Percentiles rank a stretch among this genome's conserved stretches.
Conservation (phyloP, 1,140 invertebrate species). For the Ceratina calcarata region DNA sequence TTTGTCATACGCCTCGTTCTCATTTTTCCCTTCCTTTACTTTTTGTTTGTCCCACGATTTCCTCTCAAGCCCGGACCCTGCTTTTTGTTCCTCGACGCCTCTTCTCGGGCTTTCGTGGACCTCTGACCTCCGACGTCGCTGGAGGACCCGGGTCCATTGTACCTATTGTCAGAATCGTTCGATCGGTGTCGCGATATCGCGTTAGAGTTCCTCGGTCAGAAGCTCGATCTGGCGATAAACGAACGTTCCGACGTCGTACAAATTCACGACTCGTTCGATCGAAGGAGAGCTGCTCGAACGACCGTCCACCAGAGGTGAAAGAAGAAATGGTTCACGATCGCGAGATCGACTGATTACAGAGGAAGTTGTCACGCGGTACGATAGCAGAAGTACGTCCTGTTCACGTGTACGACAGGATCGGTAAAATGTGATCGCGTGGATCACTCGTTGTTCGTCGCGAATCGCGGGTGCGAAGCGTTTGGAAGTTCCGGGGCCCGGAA, state of each 20-base stretch:
- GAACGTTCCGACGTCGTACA: too few relatives aligned
- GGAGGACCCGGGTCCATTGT: neutral
- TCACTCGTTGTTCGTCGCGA: neutral
- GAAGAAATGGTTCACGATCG: neutral
- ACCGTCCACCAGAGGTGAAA: too few relatives aligned
- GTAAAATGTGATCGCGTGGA: slow-evolving; percentile 12
- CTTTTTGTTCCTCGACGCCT: neutral
- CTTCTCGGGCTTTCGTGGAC: neutral
- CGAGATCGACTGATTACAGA: slow-evolving; percentile 6
- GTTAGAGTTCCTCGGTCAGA: too few relatives aligned
- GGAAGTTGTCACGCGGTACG: neutral
- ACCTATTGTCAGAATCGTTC: neutral
- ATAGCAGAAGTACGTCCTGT: neutral
- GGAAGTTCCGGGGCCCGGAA: slow-evolving; percentile 12
- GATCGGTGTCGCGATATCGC: neutral
- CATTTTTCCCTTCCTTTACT: neutral
- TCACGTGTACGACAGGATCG: neutral
- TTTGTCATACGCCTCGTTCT: slow-evolving; percentile 13
- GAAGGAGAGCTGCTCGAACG: too few relatives aligned
- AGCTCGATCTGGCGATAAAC: neutral
- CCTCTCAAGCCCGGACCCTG: neutral
- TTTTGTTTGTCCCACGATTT: neutral
- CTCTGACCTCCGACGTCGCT: neutral
- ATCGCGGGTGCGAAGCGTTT: too few relatives aligned
- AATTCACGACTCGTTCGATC: too few relatives aligned